Conservation (phyloP, 2,797 vertebrate species). For the Anguilla obscura region DNA sequence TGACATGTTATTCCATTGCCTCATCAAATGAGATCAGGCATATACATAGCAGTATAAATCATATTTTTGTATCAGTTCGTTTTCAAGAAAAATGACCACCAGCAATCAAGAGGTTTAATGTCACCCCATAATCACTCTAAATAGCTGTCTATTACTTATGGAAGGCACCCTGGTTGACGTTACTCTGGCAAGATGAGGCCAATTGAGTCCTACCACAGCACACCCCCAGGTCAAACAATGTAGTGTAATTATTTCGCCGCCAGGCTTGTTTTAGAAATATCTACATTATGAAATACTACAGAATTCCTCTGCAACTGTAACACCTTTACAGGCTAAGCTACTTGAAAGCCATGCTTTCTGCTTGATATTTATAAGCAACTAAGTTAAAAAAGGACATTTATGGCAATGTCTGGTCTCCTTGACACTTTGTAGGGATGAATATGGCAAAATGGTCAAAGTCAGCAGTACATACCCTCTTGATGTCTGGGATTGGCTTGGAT, state of each 20-base stretch:
- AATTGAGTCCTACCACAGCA: not conserved
- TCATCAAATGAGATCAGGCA: too few relatives aligned
- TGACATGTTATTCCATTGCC: too few relatives aligned
- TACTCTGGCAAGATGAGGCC: not conserved
- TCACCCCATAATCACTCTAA: too few relatives aligned
- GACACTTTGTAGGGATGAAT: not conserved
- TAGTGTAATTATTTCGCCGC: not conserved
- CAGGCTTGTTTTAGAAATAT: not conserved
- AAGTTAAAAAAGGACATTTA: not conserved
- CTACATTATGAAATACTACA: not conserved
- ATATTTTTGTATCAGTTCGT: too few relatives aligned
- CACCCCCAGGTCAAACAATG: not conserved
- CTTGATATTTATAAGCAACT: not conserved
- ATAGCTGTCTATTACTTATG: too few relatives aligned
- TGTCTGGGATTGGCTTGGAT: conserved; percentile 54
- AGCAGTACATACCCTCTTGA: conserved; percentile 68
- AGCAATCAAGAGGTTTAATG: too few relatives aligned
- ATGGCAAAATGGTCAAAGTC: not conserved
- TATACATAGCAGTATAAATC: too few relatives aligned
- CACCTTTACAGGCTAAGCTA: not conserved
- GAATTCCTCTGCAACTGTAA: not conserved
- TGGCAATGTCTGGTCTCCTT: not conserved
- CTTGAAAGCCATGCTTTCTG: not conserved
- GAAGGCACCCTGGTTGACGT: not conserved
- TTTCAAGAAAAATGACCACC: too few relatives aligned